These are phyloP conservation scores for Hypselothyrea guttata DNA, from an alignment of 2,888 invertebrate genomes.

Conservation along the genomic window DNA sequence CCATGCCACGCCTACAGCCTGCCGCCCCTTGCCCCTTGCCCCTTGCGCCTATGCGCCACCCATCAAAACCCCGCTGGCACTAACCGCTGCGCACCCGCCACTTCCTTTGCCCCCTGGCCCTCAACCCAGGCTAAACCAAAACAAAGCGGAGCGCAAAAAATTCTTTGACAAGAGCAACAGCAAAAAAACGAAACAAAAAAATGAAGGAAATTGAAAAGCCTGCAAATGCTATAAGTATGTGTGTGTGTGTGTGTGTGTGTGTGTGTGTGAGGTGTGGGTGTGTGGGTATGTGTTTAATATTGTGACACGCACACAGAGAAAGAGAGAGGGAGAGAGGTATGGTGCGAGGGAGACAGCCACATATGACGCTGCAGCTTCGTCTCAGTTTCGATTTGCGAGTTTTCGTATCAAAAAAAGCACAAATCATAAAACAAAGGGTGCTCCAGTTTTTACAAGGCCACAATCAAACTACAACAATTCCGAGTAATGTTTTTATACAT, in stretches of 20 bases:
- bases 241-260: conserved; percentile 14
- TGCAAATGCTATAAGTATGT: conserved; percentile 23
- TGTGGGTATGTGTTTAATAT: conserved; percentile 15
- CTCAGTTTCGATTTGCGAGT: conserved; percentile 48
- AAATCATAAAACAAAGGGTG: no score
- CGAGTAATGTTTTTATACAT: no score
- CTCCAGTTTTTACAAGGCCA: no score
- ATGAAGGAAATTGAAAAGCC: conserved; percentile 71
- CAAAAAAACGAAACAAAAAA: no score
- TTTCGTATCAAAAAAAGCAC: conserved; percentile 21
- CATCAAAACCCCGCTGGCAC: no score
- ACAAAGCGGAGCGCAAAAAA: conserved; percentile 28
- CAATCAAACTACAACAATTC: no score
- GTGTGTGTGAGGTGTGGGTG: conserved; percentile 1
- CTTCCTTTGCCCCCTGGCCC: conserved; percentile 8
- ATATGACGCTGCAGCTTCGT: conserved; percentile 15
- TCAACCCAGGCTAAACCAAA: conserved; percentile 41
- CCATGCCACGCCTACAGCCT: neutral
- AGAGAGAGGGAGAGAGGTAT: neutral
- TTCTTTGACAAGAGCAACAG: conserved; percentile 39
- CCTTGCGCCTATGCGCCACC: no score
- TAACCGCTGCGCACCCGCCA: neutral
- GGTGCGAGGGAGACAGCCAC: neutral
- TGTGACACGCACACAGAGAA: conserved; percentile 25
- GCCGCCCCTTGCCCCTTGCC: neutral